Evolutionary conservation across 2,113 vertebrate genomes (phyloP).

Genomic region (Entelurus aequoreus): DNA sequence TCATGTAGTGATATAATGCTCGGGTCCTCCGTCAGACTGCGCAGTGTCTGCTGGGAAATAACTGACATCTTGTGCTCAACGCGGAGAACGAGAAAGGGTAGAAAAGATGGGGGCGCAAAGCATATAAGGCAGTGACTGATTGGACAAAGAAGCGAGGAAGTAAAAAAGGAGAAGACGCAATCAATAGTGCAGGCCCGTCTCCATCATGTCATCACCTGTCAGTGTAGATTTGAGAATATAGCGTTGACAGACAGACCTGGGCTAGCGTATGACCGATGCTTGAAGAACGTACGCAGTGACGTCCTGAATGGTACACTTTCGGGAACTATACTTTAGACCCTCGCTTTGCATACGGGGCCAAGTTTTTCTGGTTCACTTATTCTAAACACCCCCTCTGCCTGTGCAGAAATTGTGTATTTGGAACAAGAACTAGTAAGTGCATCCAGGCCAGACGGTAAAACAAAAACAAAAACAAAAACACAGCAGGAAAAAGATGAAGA

Average conservation of each 20-base stretch:
- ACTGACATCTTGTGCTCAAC: constrained; percentile 67
- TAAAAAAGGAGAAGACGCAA: constrained; percentile 46
- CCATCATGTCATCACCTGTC: constrained; percentile 68
- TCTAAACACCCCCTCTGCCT: no score
- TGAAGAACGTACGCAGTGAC: constrained; percentile 28
- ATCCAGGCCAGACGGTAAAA: constrained; percentile 89
- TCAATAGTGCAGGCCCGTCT: constrained; percentile 59
- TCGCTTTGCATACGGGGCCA: background rate
- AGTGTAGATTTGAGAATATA: constrained; percentile 65
- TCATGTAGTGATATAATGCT: constrained; percentile 62
- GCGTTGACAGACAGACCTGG: constrained; percentile 52
- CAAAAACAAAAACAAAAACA: constrained; percentile 73
- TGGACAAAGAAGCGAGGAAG: constrained; percentile 40
- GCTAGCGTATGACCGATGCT: constrained; percentile 48
- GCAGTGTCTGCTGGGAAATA: constrained; percentile 66
- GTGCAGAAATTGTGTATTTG: constrained; percentile 5
- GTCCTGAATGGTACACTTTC: constrained; percentile 5
- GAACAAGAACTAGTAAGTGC: constrained; percentile 68
- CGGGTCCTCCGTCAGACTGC: constrained; percentile 58
- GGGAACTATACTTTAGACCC: constrained; percentile 7
- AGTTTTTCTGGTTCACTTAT: constrained; percentile 1
- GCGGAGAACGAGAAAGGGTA: constrained; percentile 24
- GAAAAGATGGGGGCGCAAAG: constrained; percentile 3
- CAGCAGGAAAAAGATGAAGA: constrained; percentile 64
- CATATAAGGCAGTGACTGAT: constrained; percentile 40